These are phyloP conservation scores for Micromesistius poutassou DNA, from an alignment of 2,797 vertebrate species.

Conservation along the genomic window DNA sequence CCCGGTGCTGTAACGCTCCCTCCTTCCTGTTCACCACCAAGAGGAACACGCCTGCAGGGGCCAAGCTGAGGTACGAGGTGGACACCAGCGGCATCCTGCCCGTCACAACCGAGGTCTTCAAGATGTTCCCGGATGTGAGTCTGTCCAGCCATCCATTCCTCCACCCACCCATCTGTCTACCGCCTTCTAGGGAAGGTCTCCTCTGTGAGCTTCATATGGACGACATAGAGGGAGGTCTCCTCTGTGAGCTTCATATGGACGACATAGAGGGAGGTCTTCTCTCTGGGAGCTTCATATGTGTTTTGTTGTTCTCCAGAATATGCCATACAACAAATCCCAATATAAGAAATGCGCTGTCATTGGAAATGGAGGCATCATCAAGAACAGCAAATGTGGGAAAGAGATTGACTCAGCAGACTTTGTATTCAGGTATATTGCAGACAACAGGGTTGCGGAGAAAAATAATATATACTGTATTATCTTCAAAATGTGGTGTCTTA, in stretches of 20 bases:
- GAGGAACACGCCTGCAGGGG: constrained; percentile 92
- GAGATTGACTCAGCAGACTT: constrained; percentile 95
- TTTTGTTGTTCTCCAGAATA: constrained; percentile 76
- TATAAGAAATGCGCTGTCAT: constrained; percentile 97
- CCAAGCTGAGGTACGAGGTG: constrained; percentile 94
- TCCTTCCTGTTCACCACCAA: constrained; percentile 95
- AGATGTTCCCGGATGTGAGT: constrained; percentile 95
- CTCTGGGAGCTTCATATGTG: not conserved
- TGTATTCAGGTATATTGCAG: constrained; percentile 84
- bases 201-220: too few species aligned
- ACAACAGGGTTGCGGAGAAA: not conserved
- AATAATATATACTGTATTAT: not conserved
- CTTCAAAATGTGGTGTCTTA: not conserved
- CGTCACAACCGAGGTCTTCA: constrained; percentile 90
- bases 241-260: not conserved
- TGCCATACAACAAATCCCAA: constrained; percentile 94
- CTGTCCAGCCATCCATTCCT: not conserved
- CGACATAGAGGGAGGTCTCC: not conserved
- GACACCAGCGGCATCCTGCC: constrained; percentile 92
- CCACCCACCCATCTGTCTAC: not conserved
- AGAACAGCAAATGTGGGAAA: constrained; percentile 92
- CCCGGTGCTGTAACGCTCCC: constrained; percentile 94
- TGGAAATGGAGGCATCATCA: constrained; percentile 97
- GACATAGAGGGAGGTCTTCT: not conserved
- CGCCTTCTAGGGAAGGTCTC: not conserved